Percentiles rank a stretch among this genome's conserved stretches.
Evolutionary conservation across 2,113 vertebrate species (phyloP).

Genomic region (Hippocampus abdominalis): DNA sequence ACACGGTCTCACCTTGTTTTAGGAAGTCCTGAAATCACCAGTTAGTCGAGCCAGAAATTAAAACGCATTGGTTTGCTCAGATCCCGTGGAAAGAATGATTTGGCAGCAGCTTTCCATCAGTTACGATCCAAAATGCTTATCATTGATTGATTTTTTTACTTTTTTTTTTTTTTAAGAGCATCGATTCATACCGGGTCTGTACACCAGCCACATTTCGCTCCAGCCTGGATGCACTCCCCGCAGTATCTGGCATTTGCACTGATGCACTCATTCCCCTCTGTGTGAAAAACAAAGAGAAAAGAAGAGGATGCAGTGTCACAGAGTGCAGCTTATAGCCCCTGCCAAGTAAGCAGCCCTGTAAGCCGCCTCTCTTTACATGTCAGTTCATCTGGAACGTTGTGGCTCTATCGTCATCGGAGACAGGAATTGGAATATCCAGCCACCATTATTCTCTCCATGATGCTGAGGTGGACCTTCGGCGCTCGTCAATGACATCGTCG

Average conservation of each 20-base stretch:
- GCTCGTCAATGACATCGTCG: constrained; percentile 41
- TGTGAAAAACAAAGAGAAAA: constrained; percentile 45
- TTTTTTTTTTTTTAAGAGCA: constrained; percentile 1
- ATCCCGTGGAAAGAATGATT: background rate
- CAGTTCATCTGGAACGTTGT: constrained; percentile 39
- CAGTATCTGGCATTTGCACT: constrained; percentile 92
- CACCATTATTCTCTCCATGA: constrained; percentile 39
- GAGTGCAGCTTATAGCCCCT: constrained; percentile 11
- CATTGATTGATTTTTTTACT: background rate
- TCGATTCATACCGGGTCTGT: constrained; percentile 78
- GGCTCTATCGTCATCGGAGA: constrained; percentile 41
- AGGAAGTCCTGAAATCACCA: constrained; percentile 74
- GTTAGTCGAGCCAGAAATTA: background rate
- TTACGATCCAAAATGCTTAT: background rate
- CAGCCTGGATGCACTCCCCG: constrained; percentile 94
- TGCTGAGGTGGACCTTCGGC: constrained; percentile 24
- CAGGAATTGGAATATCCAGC: constrained; percentile 40
- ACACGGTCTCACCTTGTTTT: constrained; percentile 91
- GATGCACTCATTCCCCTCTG: constrained; percentile 94
- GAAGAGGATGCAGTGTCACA: constrained; percentile 30
- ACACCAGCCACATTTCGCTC: constrained; percentile 97
- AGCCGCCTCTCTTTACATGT: constrained; percentile 35
- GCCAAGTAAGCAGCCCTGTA: constrained; percentile 44
- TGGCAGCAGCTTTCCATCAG: no score
- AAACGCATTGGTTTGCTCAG: no score